A percentile compares a stretch with the other conserved stretches of the same genome.
phyloP scores from a whole-genome alignment of 2,888 invertebrate genomes.

The Tachina fera region DNA sequence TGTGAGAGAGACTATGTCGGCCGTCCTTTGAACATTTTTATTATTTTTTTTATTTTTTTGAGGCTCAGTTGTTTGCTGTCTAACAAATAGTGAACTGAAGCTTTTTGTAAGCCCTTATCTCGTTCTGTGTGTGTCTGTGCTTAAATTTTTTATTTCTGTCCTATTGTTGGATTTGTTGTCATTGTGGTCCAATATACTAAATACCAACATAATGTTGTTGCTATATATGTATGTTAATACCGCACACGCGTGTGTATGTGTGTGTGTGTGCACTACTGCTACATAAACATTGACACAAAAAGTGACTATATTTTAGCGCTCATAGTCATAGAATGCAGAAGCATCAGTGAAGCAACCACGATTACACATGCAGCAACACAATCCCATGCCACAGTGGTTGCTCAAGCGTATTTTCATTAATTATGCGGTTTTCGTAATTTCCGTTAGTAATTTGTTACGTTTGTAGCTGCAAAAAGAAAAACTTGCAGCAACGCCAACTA shows the following conservation, averaged over 20 bases:
- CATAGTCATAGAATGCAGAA: constrained; percentile 32
- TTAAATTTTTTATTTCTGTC: neutral
- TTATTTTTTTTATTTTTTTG: constrained; percentile 5
- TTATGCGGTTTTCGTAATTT: constrained; percentile 72
- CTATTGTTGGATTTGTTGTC: constrained; percentile 48
- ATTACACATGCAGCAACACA: constrained; percentile 53
- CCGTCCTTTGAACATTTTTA: neutral
- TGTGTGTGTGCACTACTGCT: neutral
- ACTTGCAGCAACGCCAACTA: constrained; percentile 38
- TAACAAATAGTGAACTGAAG: constrained; percentile 33
- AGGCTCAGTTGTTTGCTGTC: constrained; percentile 48
- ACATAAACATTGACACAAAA: neutral
- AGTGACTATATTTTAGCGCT: neutral
- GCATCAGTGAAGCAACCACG: constrained; percentile 42
- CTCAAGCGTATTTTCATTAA: constrained; percentile 73
- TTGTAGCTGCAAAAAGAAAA: constrained; percentile 48
- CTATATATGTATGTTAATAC: neutral
- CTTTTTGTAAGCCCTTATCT: neutral
- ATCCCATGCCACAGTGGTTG: constrained; percentile 61
- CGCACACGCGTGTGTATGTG: neutral
- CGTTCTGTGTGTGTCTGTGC: neutral
- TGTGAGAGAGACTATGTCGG: neutral
- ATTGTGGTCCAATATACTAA: constrained; percentile 57
- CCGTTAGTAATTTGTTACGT: constrained; percentile 71
- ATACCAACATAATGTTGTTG: constrained; percentile 42